Conservation (phyloP, 2,888 invertebrate genomes). For the Synergus gifuensis region DNA sequence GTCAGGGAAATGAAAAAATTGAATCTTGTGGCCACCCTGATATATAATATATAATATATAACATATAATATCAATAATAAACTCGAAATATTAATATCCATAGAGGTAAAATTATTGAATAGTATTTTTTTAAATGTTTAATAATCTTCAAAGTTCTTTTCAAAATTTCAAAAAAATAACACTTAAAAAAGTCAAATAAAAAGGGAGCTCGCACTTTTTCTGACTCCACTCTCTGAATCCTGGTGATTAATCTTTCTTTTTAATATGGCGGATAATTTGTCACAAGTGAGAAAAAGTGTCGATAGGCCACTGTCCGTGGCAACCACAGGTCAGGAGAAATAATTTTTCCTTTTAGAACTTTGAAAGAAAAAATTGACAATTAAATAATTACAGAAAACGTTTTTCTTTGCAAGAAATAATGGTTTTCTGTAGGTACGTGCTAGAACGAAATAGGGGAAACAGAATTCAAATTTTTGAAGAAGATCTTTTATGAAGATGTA, state of each 20-base stretch:
- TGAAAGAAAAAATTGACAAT: background rate
- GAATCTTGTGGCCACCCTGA: too few relatives aligned
- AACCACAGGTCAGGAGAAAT: background rate
- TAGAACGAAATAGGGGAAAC: background rate
- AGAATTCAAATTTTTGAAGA: background rate
- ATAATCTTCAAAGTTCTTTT: background rate
- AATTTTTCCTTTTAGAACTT: background rate
- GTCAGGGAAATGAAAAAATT: too few relatives aligned
- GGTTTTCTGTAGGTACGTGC: background rate
- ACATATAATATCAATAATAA: too few relatives aligned
- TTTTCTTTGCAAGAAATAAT: background rate
- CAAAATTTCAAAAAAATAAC: background rate
- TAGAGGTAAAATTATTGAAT: too few relatives aligned
- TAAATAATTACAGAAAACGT: background rate
- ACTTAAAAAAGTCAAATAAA: background rate
- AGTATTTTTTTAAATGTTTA: background rate
- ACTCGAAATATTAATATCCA: too few relatives aligned
- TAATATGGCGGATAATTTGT: constrained; percentile 9
- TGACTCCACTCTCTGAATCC: background rate
- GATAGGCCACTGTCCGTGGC: background rate
- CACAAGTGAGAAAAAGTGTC: constrained; percentile 3
- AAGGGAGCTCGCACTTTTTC: background rate
- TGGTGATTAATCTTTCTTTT: background rate
- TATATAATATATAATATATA: too few relatives aligned
- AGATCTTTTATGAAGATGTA: background rate